A percentile compares a stretch with the other conserved stretches of the same genome.
phyloP scores from a whole-genome alignment of 2,888 invertebrate species.

The Campoletis raptor region DNA sequence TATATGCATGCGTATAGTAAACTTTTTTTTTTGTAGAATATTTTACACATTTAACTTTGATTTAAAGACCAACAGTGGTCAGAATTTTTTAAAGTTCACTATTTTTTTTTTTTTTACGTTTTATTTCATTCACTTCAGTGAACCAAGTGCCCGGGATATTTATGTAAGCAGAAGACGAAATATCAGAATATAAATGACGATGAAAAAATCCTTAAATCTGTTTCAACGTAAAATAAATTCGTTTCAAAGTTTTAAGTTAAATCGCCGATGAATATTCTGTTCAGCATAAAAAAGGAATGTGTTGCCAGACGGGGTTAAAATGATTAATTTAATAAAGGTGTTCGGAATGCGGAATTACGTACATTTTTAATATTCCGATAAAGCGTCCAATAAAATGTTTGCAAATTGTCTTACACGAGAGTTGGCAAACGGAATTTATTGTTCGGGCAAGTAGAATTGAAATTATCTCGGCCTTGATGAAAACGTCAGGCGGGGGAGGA shows the following conservation, averaged over 20 bases:
- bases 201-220: background rate
- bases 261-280: background rate
- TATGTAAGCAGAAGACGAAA: background rate
- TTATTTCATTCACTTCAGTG: background rate
- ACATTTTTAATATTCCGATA: background rate
- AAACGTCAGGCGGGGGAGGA: slow-evolving; percentile 17
- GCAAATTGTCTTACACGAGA: slow-evolving; percentile 5
- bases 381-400: background rate
- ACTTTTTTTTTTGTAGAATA: background rate
- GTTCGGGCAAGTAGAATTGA: background rate
- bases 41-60: background rate
- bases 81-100: background rate
- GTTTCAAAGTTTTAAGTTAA: background rate
- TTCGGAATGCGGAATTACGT: background rate
- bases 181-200: background rate
- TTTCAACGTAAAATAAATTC: background rate
- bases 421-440: slow-evolving; percentile 1
- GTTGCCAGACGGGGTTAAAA: background rate
- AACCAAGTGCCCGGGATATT: background rate
- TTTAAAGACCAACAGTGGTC: background rate
- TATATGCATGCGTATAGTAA: background rate
- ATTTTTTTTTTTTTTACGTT: background rate
- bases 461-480: slow-evolving; percentile 8
- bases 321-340: background rate
- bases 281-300: background rate